Percentiles rank a stretch among this genome's conserved stretches.
Evolutionary conservation across 2,888 invertebrate genomes (phyloP).

Genomic region (Cataglyphis rosenhaueri): DNA sequence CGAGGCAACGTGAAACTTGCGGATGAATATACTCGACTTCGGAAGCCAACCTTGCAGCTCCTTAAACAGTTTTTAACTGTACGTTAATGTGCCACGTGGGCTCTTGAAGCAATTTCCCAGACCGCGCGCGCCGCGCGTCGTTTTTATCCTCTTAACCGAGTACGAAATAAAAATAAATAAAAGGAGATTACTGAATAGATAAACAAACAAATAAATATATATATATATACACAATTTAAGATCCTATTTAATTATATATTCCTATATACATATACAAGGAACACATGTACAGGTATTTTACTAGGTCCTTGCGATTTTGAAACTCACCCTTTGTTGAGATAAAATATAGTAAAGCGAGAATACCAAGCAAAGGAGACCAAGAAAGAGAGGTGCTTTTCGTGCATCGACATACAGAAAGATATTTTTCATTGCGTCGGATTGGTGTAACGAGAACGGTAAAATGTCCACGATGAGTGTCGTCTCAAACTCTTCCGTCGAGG

Average conservation of each 20-base stretch:
- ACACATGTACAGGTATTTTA: constrained; percentile 76
- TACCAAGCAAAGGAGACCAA: constrained; percentile 12
- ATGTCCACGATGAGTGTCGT: constrained; percentile 84
- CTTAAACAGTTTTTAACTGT: constrained; percentile 51
- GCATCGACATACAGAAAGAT: constrained; percentile 31
- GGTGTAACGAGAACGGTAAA: constrained; percentile 55
- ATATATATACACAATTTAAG: constrained; percentile 70
- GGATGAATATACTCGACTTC: constrained; percentile 45
- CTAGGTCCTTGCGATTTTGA: constrained; percentile 59
- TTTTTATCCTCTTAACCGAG: constrained; percentile 62
- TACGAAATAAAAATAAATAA: constrained; percentile 52
- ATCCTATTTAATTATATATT: constrained; percentile 75
- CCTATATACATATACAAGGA: constrained; percentile 73
- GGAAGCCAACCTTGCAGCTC: constrained; percentile 58
- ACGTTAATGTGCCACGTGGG: constrained; percentile 65
- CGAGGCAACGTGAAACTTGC: constrained; percentile 18
- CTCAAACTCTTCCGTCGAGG: constrained; percentile 84
- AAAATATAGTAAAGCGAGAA: constrained; percentile 5
- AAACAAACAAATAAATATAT: constrained; percentile 60
- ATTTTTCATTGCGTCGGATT: constrained; percentile 44
- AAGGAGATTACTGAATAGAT: constrained; percentile 59
- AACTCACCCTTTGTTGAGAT: constrained; percentile 23
- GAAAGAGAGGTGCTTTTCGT: constrained; percentile 33
- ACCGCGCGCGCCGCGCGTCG: constrained; percentile 62
- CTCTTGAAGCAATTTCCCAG: constrained; percentile 67